Base-by-base conservation (phyloP, 1,140 invertebrate genomes). In the Hylaeus volcanicus region DNA sequence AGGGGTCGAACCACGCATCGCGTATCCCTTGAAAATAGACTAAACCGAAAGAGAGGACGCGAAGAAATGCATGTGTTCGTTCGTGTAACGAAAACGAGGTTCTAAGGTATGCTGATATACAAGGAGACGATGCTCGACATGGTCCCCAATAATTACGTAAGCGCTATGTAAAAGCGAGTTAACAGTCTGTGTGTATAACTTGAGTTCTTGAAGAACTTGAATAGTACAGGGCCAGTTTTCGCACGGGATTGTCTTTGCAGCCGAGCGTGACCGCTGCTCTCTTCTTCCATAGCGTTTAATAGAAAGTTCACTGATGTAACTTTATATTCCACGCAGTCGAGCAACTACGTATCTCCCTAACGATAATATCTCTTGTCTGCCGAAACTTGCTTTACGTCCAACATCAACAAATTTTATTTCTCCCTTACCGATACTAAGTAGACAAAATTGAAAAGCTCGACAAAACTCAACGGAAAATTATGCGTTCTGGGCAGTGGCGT, bases 121-220 rank as follows among this genome's bases (percentile, higher is more conserved):
- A 41, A 11, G 78, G 78, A 80, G 78, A 80, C 72, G 72, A 74
- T 74, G 78, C 53, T 79, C 60, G 55, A 61, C 72, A 74, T 80
- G 78, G 78, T 80, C 78, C 78, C 64, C 64, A 68, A 56, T 80
- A 55, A 68, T 75, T 76, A 82, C 51, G 37, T 84, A 87, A 64
- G 79, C 71, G 72, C 71, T 85, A 79, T 53, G 79, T 84, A 84
- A 81, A 80, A 88, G 85, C 82, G 82, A 86, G 72, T 79, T 74
- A 79, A 72, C 76, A 73, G 69, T 73, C 77, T 73, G 77, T 73
- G 65, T 64, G 60, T 51, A 9, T 45, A 65, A 9, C 77, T 65
- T 65, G 41, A 51, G 9, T 14, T 5, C 43, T 14, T n/a, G 14
- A 8, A 41, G 72, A 79, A 60, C 39, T 6, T 45, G 60, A 15